These are phyloP conservation scores for Novumbra hubbsi DNA, from an alignment of 2,797 vertebrate genomes.

Conservation along the genomic window DNA sequence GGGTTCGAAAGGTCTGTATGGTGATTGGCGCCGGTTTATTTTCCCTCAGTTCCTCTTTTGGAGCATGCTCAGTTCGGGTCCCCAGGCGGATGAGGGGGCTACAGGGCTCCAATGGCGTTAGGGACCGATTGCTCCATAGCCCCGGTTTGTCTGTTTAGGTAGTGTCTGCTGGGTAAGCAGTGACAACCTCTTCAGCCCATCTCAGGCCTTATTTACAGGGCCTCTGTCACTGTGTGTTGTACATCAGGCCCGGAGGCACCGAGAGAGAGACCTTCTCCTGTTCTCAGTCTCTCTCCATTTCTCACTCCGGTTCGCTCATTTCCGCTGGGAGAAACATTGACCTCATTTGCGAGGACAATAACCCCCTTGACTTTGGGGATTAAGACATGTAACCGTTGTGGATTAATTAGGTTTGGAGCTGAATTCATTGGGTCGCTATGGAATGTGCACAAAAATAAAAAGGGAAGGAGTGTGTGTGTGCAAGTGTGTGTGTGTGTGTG, in stretches of 20 bases:
- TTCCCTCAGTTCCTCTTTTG: slow-evolving; percentile 31
- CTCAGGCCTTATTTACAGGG: slow-evolving; percentile 43
- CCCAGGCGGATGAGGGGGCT: neutral
- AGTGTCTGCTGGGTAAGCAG: neutral
- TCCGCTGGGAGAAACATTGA: slow-evolving; percentile 82
- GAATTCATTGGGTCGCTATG: slow-evolving; percentile 79
- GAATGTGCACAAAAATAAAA: slow-evolving; percentile 60
- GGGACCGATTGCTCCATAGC: neutral
- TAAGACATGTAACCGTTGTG: slow-evolving; percentile 87
- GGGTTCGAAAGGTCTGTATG: slow-evolving; percentile 66
- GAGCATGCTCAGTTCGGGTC: slow-evolving; percentile 2
- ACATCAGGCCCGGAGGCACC: slow-evolving; percentile 54
- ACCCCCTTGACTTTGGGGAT: slow-evolving; percentile 87
- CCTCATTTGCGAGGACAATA: slow-evolving; percentile 88
- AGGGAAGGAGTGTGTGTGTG: slow-evolving; percentile 49
- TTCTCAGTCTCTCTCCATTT: slow-evolving; percentile 29
- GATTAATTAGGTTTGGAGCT: slow-evolving; percentile 84
- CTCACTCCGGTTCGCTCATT: slow-evolving; percentile 70
- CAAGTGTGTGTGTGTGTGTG: slow-evolving; percentile 16
- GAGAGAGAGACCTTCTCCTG: slow-evolving; percentile 40
- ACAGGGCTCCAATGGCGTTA: neutral
- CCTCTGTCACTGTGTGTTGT: slow-evolving; percentile 53
- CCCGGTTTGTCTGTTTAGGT: neutral
- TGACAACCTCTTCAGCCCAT: slow-evolving; percentile 18
- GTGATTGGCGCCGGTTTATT: slow-evolving; percentile 60